A percentile compares a stretch with the other conserved stretches of the same genome.
Evolutionary conservation across 1,140 invertebrate genomes (phyloP).

Genomic region (Bombus waltoni): DNA sequence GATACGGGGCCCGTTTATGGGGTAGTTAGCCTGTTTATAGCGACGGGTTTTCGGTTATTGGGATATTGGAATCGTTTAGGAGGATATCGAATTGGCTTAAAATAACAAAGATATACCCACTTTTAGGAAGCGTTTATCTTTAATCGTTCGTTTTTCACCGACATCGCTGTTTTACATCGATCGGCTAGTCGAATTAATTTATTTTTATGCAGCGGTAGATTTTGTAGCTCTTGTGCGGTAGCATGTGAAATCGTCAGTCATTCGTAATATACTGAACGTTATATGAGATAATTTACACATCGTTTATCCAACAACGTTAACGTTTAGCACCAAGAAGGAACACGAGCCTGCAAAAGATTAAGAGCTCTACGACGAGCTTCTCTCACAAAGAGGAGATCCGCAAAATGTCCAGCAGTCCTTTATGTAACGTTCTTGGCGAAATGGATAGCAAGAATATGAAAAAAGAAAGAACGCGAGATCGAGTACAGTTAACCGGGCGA

Average conservation of each 20-base stretch:
- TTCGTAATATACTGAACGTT: neutral
- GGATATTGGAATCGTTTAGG: neutral
- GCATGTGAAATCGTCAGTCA: neutral
- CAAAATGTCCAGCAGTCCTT: neutral
- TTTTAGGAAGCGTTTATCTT: neutral
- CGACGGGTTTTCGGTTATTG: neutral
- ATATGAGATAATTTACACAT: no score
- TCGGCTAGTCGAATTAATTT: neutral
- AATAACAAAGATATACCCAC: no score
- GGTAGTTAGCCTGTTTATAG: slow-evolving; percentile 4
- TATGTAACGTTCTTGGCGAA: neutral
- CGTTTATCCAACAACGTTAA: no score
- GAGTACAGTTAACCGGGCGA: neutral
- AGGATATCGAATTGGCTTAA: neutral
- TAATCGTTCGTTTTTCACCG: neutral
- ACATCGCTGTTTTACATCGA: neutral
- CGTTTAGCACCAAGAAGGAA: no score
- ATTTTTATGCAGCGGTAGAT: neutral
- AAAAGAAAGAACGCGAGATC: neutral
- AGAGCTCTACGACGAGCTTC: neutral
- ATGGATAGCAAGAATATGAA: neutral
- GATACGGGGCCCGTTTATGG: neutral
- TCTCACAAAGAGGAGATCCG: neutral
- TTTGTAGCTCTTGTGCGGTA: neutral
- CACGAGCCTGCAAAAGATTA: neutral